A percentile compares a stretch with the other conserved stretches of the same genome.
Evolutionary conservation across 2,888 invertebrate species (phyloP).

Genomic region (Phyto melanocephala): DNA sequence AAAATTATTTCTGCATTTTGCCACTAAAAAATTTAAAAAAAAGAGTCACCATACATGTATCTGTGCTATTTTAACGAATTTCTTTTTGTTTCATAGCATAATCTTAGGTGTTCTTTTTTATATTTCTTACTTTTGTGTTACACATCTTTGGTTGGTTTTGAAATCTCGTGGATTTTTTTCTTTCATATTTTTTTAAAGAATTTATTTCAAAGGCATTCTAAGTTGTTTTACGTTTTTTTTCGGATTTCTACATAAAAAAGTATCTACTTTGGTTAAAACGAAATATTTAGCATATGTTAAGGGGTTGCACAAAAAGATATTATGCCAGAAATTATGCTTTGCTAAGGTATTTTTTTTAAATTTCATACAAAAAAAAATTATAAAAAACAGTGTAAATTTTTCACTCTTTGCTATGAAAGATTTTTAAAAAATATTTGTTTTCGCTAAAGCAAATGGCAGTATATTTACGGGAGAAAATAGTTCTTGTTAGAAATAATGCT

Average conservation of each 20-base stretch:
- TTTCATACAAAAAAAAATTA: background rate
- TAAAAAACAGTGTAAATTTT: conserved; percentile 24
- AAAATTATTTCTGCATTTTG: conserved; percentile 11
- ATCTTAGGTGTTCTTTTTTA: conserved; percentile 65
- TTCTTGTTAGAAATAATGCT: too few relatives aligned
- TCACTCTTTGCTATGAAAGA: conserved; percentile 2
- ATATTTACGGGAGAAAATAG: background rate
- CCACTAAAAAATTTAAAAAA: conserved; percentile 6
- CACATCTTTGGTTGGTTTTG: conserved; percentile 55
- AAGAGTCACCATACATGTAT: conserved; percentile 31
- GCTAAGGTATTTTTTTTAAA: conserved; percentile 8
- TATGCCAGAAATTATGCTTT: conserved; percentile 57
- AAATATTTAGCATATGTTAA: conserved; percentile 58
- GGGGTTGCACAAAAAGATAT: conserved; percentile 34
- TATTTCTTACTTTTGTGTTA: conserved; percentile 68
- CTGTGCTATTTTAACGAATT: conserved; percentile 32
- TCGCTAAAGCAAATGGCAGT: background rate
- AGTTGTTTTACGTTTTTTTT: background rate
- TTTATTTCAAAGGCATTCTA: conserved; percentile 57
- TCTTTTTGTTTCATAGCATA: conserved; percentile 64
- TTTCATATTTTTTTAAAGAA: conserved; percentile 43
- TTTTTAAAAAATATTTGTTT: conserved; percentile 11
- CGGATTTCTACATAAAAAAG: conserved; percentile 13
- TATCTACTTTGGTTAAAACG: conserved; percentile 5
- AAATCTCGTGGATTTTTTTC: conserved; percentile 35